These are phyloP conservation scores for Gambusia affinis DNA, from an alignment of 2,113 vertebrate species.

Conservation along the genomic window DNA sequence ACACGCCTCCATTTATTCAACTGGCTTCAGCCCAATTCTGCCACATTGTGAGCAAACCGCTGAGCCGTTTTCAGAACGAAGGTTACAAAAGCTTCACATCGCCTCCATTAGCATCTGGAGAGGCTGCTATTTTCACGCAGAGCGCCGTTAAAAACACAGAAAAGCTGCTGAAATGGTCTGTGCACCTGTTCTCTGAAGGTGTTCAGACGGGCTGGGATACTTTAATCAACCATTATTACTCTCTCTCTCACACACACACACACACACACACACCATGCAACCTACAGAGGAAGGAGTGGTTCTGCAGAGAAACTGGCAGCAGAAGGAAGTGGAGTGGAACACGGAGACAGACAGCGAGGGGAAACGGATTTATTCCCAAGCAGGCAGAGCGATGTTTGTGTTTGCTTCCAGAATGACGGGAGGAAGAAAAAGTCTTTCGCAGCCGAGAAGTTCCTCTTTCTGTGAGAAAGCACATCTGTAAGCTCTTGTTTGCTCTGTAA, in stretches of 20 bases:
- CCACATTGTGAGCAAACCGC: slow-evolving; percentile 49
- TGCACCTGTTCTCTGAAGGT: slow-evolving; percentile 4
- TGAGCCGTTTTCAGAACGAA: slow-evolving; percentile 27
- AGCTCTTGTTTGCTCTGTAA: slow-evolving; percentile 42
- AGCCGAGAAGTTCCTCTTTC: slow-evolving; percentile 21
- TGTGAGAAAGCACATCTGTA: slow-evolving; percentile 46
- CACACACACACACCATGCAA: slow-evolving; percentile 13
- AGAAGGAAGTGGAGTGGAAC: slow-evolving; percentile 24
- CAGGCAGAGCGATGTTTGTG: slow-evolving; percentile 12
- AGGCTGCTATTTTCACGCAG: slow-evolving; percentile 20
- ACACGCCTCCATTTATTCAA: slow-evolving; percentile 34
- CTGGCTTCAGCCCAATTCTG: slow-evolving; percentile 41
- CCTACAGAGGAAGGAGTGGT: slow-evolving; percentile 1
- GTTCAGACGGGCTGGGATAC: slow-evolving; percentile 25
- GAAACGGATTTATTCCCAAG: slow-evolving; percentile 48
- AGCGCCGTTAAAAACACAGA: slow-evolving; percentile 7
- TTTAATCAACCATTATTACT: slow-evolving; percentile 50
- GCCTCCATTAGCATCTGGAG: slow-evolving; percentile 26
- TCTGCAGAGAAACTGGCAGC: slow-evolving; percentile 11
- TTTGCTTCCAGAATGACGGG: slow-evolving; percentile 2
- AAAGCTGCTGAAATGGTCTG: not conserved
- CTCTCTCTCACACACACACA: not conserved
- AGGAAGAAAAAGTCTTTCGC: not conserved
- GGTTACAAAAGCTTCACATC: slow-evolving; percentile 41
- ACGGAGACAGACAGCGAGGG: slow-evolving; percentile 30